These are phyloP conservation scores for Drosophila lutescens DNA, from an alignment of 2,888 invertebrate genomes.

Conservation along the genomic window DNA sequence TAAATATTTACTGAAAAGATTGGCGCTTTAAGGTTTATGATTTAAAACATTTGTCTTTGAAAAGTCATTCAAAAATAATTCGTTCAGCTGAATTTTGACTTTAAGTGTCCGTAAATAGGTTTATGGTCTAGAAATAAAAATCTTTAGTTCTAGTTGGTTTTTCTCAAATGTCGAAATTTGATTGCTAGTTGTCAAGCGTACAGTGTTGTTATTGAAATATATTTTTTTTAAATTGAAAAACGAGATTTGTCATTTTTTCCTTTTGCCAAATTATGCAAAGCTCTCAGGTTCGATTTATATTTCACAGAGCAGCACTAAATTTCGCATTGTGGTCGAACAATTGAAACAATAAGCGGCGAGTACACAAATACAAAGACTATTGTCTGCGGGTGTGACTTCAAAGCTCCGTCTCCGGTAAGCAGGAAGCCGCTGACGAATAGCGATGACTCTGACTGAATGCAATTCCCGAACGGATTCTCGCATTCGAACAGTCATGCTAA, in stretches of 20 bases:
- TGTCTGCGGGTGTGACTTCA: slow-evolving; percentile 33
- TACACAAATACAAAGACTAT: slow-evolving; percentile 26
- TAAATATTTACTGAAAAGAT: neutral
- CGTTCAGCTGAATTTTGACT: neutral
- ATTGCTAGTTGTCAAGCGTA: neutral
- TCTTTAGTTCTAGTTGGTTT: neutral
- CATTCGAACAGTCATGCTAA: slow-evolving; percentile 63
- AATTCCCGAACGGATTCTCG: slow-evolving; percentile 26
- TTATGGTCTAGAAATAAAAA: slow-evolving; percentile 1
- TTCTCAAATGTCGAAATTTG: neutral
- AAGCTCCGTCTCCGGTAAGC: slow-evolving; percentile 27
- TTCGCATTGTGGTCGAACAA: slow-evolving; percentile 13
- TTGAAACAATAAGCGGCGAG: slow-evolving; percentile 12
- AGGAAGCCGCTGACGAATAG: slow-evolving; percentile 29
- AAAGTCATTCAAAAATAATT: slow-evolving; percentile 1
- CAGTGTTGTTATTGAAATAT: neutral
- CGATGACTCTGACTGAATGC: slow-evolving; percentile 30
- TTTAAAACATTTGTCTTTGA: neutral
- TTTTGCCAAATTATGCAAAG: slow-evolving; percentile 4
- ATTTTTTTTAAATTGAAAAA: too few relatives aligned
- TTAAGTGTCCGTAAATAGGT: neutral
- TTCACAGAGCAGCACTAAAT: slow-evolving; percentile 3
- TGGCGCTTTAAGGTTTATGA: neutral
- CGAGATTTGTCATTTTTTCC: neutral
- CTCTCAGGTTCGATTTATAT: slow-evolving; percentile 19